These are phyloP conservation scores for Sebastes wilsoni DNA, from an alignment of 2,797 vertebrate genomes.

Conservation along the genomic window DNA sequence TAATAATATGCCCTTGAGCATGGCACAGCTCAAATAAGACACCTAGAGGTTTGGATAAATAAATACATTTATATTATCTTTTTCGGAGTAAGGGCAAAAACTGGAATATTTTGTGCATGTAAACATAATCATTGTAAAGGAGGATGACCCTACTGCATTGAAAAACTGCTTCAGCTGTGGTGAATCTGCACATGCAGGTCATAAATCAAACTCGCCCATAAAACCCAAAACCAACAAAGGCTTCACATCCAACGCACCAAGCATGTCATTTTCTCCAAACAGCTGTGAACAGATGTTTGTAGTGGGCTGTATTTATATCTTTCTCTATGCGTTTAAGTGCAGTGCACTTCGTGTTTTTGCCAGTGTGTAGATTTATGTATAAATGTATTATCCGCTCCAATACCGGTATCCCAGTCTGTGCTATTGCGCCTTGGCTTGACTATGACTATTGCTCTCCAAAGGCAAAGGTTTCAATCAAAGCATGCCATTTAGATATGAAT, in stretches of 20 bases:
- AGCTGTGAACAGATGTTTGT: conserved; percentile 46
- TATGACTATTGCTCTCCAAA: not conserved
- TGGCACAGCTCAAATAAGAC: not conserved
- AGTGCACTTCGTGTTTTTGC: not conserved
- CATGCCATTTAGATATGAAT: not conserved
- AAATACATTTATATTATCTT: not conserved
- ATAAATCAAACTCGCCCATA: conserved; percentile 45
- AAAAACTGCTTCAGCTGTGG: not conserved
- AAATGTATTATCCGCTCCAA: not conserved
- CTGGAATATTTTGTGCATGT: not conserved
- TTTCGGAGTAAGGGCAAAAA: not conserved
- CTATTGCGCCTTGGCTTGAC: not conserved
- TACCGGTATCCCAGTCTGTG: not conserved
- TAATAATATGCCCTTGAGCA: not conserved
- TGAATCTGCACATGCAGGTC: conserved; percentile 9
- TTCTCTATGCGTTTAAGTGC: not conserved
- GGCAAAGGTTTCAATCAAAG: not conserved
- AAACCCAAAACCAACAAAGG: conserved; percentile 21
- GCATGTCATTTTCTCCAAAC: conserved; percentile 42
- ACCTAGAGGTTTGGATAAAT: no score
- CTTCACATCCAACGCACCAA: conserved; percentile 24
- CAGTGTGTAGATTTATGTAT: not conserved
- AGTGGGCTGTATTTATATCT: not conserved
- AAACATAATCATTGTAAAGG: not conserved
- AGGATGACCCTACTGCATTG: not conserved